Conservation (phyloP, 2,888 invertebrate genomes). For the Hyposoter didymator region DNA sequence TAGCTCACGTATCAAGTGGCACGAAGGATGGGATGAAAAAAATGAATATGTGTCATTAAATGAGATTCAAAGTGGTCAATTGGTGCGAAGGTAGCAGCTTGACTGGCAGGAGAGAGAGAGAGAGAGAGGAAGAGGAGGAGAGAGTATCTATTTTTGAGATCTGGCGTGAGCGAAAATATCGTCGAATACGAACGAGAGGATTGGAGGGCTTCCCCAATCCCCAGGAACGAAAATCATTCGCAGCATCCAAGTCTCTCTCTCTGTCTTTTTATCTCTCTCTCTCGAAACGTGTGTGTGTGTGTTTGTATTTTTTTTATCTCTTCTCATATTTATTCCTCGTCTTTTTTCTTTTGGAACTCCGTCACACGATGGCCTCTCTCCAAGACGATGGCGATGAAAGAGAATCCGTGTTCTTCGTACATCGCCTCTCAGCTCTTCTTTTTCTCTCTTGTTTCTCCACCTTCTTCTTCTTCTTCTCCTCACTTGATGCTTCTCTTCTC, state of each 20-base stretch:
- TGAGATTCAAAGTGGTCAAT: constrained; percentile 22
- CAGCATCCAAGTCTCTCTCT: constrained; percentile 29
- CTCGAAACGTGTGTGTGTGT: not conserved
- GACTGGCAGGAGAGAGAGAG: constrained; percentile 50
- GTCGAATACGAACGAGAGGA: constrained; percentile 65
- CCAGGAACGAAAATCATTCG: constrained; percentile 66
- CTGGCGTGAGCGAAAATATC: constrained; percentile 75
- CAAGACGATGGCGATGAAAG: constrained; percentile 51
- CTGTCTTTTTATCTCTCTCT: not conserved
- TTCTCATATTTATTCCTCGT: constrained; percentile 15
- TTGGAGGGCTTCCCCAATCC: constrained; percentile 77
- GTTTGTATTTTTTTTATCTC: not conserved
- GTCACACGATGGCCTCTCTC: constrained; percentile 43
- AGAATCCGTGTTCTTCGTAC: constrained; percentile 33
- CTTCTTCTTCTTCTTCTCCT: constrained; percentile 24
- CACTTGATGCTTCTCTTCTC: constrained; percentile 50
- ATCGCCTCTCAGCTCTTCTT: constrained; percentile 27
- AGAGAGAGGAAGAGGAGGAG: constrained; percentile 68
- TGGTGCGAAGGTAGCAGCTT: constrained; percentile 65
- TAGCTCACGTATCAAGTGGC: not conserved
- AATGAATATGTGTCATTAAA: constrained; percentile 9
- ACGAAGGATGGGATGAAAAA: not conserved
- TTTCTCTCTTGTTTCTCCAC: constrained; percentile 5
- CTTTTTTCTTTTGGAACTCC: not conserved
- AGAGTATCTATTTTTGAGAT: constrained; percentile 74